A percentile compares a stretch with the other conserved stretches of the same genome.
phyloP scores from a whole-genome alignment of 2,797 vertebrate genomes.

The Cryptoprocta ferox region DNA sequence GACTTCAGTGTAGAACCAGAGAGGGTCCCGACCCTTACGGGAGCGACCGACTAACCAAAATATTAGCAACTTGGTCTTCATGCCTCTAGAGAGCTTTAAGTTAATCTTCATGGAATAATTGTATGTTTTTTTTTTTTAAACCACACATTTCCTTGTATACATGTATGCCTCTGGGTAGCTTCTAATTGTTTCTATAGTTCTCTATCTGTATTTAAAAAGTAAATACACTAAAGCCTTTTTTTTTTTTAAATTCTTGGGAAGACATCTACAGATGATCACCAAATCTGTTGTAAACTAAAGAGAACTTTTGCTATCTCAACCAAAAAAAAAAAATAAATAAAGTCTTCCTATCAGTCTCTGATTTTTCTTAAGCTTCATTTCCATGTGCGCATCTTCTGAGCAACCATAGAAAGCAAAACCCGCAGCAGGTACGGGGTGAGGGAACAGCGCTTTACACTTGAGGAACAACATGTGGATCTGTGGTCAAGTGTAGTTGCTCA shows the following conservation, averaged over 20 bases:
- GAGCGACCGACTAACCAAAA: neutral
- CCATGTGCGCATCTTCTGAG: accelerated
- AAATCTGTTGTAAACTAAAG: neutral
- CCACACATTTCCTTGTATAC: neutral
- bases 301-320: neutral
- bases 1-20: neutral
- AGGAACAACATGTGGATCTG: neutral
- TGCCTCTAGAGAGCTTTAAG: neutral
- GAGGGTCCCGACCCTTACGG: neutral
- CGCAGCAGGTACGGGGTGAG: neutral
- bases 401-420: neutral
- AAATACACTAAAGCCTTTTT: neutral
- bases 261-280: neutral
- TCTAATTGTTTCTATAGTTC: constrained; percentile 7
- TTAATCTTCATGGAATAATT: neutral
- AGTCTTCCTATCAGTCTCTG: neutral
- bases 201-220: constrained; percentile 13
- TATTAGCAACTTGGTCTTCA: neutral
- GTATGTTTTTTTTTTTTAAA: neutral
- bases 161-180: neutral
- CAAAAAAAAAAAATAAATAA: neutral
- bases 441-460: accelerated
- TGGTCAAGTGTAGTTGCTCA: neutral
- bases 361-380: neutral
- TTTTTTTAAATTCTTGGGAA: neutral